Evolutionary conservation across 2,797 vertebrate species (phyloP).

Genomic region (Phaenicophaeus curvirostris): DNA sequence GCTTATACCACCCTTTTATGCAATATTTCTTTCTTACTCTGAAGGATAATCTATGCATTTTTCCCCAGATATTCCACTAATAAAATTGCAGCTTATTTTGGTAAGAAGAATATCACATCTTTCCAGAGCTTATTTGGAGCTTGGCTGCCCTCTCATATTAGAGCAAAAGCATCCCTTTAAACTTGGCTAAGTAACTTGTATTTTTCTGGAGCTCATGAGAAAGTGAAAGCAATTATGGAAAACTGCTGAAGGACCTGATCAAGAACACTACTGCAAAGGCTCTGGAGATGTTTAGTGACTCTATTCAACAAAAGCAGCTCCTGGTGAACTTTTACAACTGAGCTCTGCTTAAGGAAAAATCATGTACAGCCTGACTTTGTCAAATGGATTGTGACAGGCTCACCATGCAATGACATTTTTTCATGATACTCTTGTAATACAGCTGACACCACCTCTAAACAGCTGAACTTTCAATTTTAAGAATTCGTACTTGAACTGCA

Average conservation of each 20-base stretch:
- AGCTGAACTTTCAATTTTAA: background rate
- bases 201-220: background rate
- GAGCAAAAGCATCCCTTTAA: background rate
- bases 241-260: background rate
- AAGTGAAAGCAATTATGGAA: background rate
- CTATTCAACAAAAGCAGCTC: background rate
- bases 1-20: background rate
- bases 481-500: conserved; percentile 7
- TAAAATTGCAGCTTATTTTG: background rate
- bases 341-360: background rate
- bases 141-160: background rate
- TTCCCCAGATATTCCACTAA: background rate
- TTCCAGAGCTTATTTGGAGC: background rate
- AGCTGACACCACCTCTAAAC: background rate
- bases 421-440: conserved; percentile 2
- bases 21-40: background rate
- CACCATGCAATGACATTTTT: background rate
- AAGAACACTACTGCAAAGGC: background rate
- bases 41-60: background rate
- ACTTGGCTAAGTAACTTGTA: background rate
- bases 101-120: background rate
- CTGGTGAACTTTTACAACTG: background rate
- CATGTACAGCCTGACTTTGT: background rate
- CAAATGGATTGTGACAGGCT: background rate
- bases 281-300: background rate